Base-by-base conservation (phyloP, 2,113 vertebrate genomes). In the Nibea coibor region DNA sequence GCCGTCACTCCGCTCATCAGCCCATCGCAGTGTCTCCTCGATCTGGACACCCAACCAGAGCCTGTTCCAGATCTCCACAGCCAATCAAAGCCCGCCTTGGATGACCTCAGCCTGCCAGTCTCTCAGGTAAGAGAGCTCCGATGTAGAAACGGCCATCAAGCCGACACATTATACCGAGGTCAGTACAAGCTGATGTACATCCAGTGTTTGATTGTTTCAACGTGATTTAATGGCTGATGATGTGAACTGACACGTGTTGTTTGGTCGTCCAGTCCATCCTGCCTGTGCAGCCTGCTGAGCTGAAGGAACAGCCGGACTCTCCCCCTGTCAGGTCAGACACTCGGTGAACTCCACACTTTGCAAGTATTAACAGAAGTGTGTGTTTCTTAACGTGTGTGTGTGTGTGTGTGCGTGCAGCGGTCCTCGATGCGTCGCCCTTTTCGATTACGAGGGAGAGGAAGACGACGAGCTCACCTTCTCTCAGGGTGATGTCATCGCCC, bases 391-490 rank as follows among this genome's bases (percentile, higher is more conserved):
- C 28, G 61, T 42, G 26, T 39, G 28, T 42, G 5, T 67, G 1
- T 11, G 31, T 4, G 2, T 9, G 24, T 22, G 17, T 17, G 26
- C 5, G 48, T 3, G 43, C 74, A 94, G 93, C 45, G 95, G 95
- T 24, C 94, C 94, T 48, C 95, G 95, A 47, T 97, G 96, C 68
- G 17, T 96, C 14, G 96, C 97, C 75, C 77, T 94, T 39, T 98
- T 97, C 78, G 97, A 98, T 83, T 97, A 95, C 51, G 96, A 96
- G 10, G 97, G 96, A 10, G 96, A 96, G 85, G 95, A 96, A 76
- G 94, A 95, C 7, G 96, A 97, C 78, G 97, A 98, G 88, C 93
- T 98, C 86, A 97, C 96, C 92, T 97, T 98, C 95, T 96, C 93
- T 14, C 96, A 97, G 92, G 97, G 97, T 50, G 96, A 98, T 58